A percentile compares a stretch with the other conserved stretches of the same genome.
phyloP scores from a whole-genome alignment of 2,797 vertebrate species.

The Balearica regulorum region DNA sequence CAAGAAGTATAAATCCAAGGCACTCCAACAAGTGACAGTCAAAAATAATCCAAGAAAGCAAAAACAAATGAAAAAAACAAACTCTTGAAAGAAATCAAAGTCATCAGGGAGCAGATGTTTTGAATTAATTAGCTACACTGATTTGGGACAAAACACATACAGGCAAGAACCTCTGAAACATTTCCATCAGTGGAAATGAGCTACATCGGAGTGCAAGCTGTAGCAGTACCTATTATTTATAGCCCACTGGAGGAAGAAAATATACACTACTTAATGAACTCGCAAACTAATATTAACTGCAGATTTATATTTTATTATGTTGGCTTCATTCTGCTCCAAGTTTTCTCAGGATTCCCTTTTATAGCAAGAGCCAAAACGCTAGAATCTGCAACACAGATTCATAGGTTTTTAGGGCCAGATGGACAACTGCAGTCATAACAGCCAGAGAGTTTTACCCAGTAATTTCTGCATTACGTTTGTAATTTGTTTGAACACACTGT shows the following conservation, averaged over 20 bases:
- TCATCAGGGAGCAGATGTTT: conserved; percentile 37
- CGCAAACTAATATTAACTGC: conserved; percentile 47
- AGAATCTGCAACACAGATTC: neutral
- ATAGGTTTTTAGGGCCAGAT: conserved; percentile 31
- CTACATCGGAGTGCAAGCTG: neutral
- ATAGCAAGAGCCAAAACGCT: neutral
- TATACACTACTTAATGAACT: conserved; percentile 47
- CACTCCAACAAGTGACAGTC: conserved; percentile 21
- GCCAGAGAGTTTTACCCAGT: neutral
- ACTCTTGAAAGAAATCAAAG: conserved; percentile 38
- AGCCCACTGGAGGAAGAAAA: conserved; percentile 44
- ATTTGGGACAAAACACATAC: conserved; percentile 2
- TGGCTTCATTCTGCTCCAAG: conserved; percentile 26
- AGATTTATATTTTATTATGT: conserved; percentile 41
- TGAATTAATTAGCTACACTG: conserved; percentile 44
- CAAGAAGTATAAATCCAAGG: conserved; percentile 51
- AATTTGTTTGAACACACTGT: conserved; percentile 8
- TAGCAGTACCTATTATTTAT: conserved; percentile 49
- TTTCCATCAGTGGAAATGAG: conserved; percentile 31
- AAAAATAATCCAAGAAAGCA: conserved; percentile 55
- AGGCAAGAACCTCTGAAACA: neutral
- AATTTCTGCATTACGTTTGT: neutral
- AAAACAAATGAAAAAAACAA: conserved; percentile 49
- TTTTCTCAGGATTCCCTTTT: neutral
- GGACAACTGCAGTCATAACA: conserved; percentile 10